These are phyloP conservation scores for Apocrypta bakeri DNA, from an alignment of 1,140 invertebrate genomes.

Conservation along the genomic window DNA sequence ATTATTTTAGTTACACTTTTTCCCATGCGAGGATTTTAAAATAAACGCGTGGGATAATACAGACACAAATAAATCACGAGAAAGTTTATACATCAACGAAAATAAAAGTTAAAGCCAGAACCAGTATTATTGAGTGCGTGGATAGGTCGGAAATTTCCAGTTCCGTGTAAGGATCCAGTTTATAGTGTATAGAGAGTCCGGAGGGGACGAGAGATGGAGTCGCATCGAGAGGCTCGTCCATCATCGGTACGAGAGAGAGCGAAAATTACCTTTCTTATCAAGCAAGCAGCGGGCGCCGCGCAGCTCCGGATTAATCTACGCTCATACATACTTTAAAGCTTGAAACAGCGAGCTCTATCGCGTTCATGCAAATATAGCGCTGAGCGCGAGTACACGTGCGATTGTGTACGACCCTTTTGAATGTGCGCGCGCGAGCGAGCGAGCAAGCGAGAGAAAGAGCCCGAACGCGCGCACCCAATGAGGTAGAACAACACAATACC, in stretches of 20 bases:
- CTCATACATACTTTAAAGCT: slow-evolving; percentile 67
- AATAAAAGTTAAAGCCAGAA: background rate
- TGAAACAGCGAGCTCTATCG: slow-evolving; percentile 47
- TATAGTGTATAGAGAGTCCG: background rate
- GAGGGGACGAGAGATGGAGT: slow-evolving; percentile 10
- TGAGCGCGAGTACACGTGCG: slow-evolving; percentile 34
- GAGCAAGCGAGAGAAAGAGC: slow-evolving; percentile 21
- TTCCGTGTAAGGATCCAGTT: background rate
- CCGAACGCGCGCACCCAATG: slow-evolving; percentile 38
- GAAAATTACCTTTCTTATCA: slow-evolving; percentile 71
- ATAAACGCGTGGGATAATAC: too few relatives aligned
- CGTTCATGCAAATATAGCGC: slow-evolving; percentile 53
- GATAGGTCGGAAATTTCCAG: slow-evolving; percentile 17
- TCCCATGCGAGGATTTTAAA: too few relatives aligned
- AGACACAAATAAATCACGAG: too few relatives aligned
- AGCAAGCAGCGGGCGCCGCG: slow-evolving; percentile 57
- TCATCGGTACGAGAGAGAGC: slow-evolving; percentile 54
- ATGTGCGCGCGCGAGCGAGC: background rate
- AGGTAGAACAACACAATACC: slow-evolving; percentile 69
- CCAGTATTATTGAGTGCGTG: slow-evolving; percentile 6
- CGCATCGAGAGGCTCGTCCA: slow-evolving; percentile 61
- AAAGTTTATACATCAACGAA: too few relatives aligned
- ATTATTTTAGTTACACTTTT: background rate
- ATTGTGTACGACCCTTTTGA: slow-evolving; percentile 20
- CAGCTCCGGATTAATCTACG: slow-evolving; percentile 68